Conservation (phyloP, 2,113 vertebrate genomes). For the Carettochelys insculpta region DNA sequence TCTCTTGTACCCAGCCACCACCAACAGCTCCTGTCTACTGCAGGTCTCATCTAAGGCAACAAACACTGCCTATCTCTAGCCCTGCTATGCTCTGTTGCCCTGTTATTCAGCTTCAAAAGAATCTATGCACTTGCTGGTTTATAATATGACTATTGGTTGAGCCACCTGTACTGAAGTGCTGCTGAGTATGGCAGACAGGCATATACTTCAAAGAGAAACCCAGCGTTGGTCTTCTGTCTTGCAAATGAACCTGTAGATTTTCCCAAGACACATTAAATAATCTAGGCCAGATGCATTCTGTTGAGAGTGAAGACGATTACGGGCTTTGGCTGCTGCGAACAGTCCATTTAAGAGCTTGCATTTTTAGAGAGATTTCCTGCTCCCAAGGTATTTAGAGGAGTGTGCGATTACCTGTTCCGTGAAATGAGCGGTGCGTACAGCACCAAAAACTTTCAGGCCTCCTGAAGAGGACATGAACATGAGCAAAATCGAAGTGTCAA, state of each 20-base stretch:
- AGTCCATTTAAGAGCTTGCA: background rate
- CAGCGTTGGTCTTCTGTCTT: background rate
- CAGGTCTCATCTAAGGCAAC: background rate
- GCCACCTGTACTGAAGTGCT: background rate
- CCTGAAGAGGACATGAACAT: rapidly evolving
- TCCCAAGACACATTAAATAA: background rate
- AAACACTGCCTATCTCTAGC: background rate
- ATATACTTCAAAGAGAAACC: background rate
- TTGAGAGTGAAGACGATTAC: background rate
- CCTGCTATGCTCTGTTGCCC: background rate
- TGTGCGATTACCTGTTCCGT: rapidly evolving
- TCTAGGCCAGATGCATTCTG: background rate
- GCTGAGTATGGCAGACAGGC: background rate
- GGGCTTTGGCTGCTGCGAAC: background rate
- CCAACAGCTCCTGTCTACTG: background rate
- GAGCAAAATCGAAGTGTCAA: background rate
- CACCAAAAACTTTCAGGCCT: rapidly evolving
- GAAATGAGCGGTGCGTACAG: rapidly evolving
- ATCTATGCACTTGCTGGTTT: background rate
- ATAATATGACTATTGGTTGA: background rate
- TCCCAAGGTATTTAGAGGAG: rapidly evolving
- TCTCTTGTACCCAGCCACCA: background rate
- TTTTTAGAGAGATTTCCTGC: background rate
- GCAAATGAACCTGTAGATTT: background rate
- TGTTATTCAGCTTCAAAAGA: background rate